phyloP scores from a whole-genome alignment of 2,113 vertebrate genomes.

The Mellivora capensis region DNA sequence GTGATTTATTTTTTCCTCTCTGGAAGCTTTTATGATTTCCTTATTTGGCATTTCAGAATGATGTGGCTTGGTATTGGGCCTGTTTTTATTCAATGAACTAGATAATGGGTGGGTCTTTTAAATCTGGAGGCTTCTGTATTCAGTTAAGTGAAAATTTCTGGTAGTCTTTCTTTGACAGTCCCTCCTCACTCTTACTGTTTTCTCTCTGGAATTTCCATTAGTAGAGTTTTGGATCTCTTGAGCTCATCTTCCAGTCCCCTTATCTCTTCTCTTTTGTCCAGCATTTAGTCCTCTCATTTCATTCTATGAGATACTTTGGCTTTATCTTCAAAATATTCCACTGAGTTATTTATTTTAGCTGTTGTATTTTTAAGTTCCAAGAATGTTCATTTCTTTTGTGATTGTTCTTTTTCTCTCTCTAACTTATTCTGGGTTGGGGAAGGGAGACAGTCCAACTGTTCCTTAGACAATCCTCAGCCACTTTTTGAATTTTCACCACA shows the following conservation, averaged over 20 bases:
- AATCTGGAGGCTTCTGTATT: neutral
- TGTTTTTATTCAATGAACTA: neutral
- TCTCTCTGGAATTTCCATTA: neutral
- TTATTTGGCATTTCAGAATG: slow-evolving; percentile 1
- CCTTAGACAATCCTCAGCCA: neutral
- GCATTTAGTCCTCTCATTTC: neutral
- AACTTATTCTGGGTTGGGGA: neutral
- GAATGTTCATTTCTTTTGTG: neutral
- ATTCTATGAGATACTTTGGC: neutral
- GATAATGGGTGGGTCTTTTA: neutral
- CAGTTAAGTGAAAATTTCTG: neutral
- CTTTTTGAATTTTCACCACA: neutral
- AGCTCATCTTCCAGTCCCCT: neutral
- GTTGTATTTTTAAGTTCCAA: neutral
- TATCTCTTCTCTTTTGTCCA: neutral
- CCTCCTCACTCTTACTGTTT: neutral
- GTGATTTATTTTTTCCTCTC: slow-evolving; percentile 2
- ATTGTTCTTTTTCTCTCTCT: neutral
- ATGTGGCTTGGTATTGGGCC: neutral
- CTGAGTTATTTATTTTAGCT: neutral
- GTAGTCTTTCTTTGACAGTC: neutral
- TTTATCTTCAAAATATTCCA: neutral
- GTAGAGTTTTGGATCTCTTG: neutral
- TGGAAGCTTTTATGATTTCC: slow-evolving; percentile 22
- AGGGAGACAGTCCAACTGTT: neutral